These are phyloP conservation scores for Silurus meridionalis DNA, from an alignment of 2,113 vertebrate genomes.

Conservation along the genomic window DNA sequence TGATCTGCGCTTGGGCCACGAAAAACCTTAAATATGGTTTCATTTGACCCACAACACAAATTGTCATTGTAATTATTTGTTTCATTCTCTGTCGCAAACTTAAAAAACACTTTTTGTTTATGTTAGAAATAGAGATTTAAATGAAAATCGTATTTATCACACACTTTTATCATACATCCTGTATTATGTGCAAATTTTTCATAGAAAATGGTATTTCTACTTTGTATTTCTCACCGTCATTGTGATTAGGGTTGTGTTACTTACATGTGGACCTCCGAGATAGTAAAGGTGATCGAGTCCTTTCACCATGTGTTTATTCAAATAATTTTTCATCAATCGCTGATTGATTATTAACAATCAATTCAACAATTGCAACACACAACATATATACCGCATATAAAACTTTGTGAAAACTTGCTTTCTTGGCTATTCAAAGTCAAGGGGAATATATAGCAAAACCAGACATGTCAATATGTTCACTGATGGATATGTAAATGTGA, in stretches of 20 bases:
- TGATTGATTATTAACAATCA: conserved; percentile 28
- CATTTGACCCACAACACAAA: neutral
- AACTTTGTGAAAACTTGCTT: neutral
- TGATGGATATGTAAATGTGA: conserved; percentile 44
- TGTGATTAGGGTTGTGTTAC: neutral
- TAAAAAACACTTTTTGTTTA: neutral
- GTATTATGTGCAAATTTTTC: neutral
- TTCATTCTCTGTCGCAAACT: neutral
- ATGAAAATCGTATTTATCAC: neutral
- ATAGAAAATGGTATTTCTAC: neutral
- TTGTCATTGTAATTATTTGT: neutral
- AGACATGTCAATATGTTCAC: neutral
- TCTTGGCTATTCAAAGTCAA: neutral
- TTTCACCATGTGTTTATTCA: neutral
- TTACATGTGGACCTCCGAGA: neutral
- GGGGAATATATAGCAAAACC: neutral
- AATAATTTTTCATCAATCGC: neutral
- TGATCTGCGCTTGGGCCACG: neutral
- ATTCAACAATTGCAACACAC: neutral
- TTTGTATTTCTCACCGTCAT: neutral
- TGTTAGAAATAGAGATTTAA: neutral
- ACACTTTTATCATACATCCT: neutral
- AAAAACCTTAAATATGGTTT: neutral
- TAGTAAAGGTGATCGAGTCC: conserved; percentile 10
- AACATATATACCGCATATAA: neutral